A percentile compares a stretch with the other conserved stretches of the same genome.
phyloP scores from a whole-genome alignment of 2,888 invertebrate genomes.

The Agapostemon virescens region DNA sequence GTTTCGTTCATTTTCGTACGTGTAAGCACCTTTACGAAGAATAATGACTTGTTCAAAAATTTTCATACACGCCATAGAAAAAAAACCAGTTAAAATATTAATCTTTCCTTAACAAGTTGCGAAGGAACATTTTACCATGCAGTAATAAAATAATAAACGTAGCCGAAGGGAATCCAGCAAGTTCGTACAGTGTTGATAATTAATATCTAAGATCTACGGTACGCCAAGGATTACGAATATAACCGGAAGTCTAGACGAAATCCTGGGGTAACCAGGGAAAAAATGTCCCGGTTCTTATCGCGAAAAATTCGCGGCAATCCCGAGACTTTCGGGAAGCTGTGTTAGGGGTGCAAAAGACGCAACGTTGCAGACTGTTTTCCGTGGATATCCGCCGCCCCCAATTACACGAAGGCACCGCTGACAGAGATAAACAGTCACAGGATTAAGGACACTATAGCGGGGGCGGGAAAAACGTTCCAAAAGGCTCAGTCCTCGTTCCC shows the following conservation, averaged over 20 bases:
- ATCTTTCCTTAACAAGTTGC: too few species aligned
- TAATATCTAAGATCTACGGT: not conserved
- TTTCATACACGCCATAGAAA: too few species aligned
- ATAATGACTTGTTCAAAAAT: not conserved
- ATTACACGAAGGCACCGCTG: constrained; percentile 45
- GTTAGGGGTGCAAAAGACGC: constrained; percentile 28
- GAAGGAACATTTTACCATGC: too few species aligned
- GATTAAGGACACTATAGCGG: constrained; percentile 45
- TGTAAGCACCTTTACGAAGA: not conserved
- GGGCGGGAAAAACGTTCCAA: constrained; percentile 30
- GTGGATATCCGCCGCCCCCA: constrained; percentile 29
- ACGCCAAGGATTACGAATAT: not conserved
- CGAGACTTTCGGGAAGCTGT: not conserved
- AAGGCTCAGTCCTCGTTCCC: constrained; percentile 23
- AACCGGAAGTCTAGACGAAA: not conserved
- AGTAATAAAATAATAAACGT: too few species aligned
- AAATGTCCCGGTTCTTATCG: not conserved
- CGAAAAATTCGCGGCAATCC: not conserved
- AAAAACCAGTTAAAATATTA: too few species aligned
- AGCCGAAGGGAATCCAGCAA: not conserved
- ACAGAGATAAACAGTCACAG: constrained; percentile 49
- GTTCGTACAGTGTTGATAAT: not conserved
- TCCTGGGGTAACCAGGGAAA: not conserved
- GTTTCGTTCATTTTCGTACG: not conserved
- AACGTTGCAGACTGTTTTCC: constrained; percentile 30